phyloP scores from a whole-genome alignment of 2,888 invertebrate species.

The Trachelus stipa region DNA sequence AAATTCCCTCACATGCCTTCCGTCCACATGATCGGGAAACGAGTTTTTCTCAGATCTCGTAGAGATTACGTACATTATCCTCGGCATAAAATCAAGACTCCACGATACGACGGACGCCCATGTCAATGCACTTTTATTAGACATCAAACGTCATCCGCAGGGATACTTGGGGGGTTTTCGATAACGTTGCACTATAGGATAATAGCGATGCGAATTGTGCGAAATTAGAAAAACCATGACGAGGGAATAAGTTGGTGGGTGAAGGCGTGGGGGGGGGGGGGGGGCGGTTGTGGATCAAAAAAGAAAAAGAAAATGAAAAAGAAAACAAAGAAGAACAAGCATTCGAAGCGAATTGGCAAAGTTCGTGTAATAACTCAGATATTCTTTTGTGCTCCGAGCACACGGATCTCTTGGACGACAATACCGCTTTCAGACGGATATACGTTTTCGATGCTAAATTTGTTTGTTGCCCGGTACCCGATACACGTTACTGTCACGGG shows the following conservation, averaged over 20 bases:
- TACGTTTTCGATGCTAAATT: constrained; percentile 32
- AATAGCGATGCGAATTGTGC: constrained; percentile 14
- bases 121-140: background rate
- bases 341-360: constrained; percentile 17
- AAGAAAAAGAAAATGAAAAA: background rate
- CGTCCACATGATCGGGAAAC: background rate
- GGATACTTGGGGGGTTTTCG: background rate
- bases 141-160: background rate
- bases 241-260: constrained; percentile 4
- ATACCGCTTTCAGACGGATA: constrained; percentile 20
- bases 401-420: constrained; percentile 3
- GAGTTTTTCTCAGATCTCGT: background rate
- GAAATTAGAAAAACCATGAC: background rate
- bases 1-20: background rate
- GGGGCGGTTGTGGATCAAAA: background rate
- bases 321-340: background rate
- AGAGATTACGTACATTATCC: background rate
- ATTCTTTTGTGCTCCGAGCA: constrained; percentile 2
- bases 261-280: background rate
- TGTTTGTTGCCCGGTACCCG: constrained; percentile 42
- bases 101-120: background rate
- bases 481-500: constrained; percentile 24
- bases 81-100: background rate
- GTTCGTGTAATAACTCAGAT: constrained; percentile 40
- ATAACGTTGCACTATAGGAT: constrained; percentile 1